Evolutionary conservation across 2,797 vertebrate species (phyloP).

Genomic region (Bovichtus diacanthus): DNA sequence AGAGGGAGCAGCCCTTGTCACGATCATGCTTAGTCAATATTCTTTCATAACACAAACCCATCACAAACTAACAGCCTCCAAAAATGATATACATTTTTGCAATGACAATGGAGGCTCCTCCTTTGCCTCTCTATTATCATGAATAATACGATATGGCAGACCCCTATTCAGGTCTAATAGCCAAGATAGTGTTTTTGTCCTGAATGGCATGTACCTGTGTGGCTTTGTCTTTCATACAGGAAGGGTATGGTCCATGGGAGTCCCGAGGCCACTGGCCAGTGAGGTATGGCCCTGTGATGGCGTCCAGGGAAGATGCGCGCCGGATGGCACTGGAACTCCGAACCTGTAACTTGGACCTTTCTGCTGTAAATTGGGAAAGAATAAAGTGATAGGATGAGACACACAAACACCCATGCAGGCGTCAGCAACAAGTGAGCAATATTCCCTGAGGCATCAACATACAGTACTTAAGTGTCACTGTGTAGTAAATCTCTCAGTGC

Average conservation of each 20-base stretch:
- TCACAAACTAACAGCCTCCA: too few species aligned
- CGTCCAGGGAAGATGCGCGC: constrained; percentile 93
- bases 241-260: constrained; percentile 90
- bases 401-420: not conserved
- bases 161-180: not conserved
- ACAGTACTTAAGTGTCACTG: not conserved
- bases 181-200: not conserved
- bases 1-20: too few species aligned
- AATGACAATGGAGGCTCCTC: not conserved
- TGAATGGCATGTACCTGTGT: constrained; percentile 89
- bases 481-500: constrained; percentile 13
- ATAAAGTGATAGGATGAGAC: constrained; percentile 36
- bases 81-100: too few species aligned
- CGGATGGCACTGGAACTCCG: constrained; percentile 90
- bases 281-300: constrained; percentile 96
- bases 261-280: constrained; percentile 98
- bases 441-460: constrained; percentile 9
- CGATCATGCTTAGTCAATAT: too few species aligned
- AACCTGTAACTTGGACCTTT: constrained; percentile 91
- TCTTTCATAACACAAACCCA: too few species aligned
- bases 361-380: constrained; percentile 82
- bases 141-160: not conserved
- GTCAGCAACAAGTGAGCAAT: not conserved
- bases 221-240: constrained; percentile 98
- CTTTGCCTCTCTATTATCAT: not conserved